phyloP scores from a whole-genome alignment of 2,113 vertebrate species.

The Pelodiscus sinensis region DNA sequence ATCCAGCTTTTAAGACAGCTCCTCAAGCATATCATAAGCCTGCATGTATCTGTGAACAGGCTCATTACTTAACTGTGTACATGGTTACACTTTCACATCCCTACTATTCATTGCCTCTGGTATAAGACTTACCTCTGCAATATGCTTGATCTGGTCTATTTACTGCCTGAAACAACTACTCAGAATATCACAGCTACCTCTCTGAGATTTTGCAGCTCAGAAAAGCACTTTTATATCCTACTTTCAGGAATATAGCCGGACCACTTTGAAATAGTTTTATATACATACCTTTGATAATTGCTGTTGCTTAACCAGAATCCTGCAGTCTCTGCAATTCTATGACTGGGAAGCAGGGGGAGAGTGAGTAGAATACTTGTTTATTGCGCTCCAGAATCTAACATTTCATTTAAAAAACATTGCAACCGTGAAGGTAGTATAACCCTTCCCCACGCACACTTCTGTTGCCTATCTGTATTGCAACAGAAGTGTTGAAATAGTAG shows the following conservation, averaged over 20 bases:
- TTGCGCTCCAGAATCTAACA: background rate
- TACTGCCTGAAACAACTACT: background rate
- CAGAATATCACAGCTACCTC: no score
- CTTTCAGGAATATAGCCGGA: rapidly evolving
- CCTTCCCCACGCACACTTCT: background rate
- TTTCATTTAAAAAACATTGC: background rate
- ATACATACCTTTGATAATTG: background rate
- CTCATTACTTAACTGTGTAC: no score
- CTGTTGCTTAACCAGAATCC: rapidly evolving
- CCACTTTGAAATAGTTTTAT: rapidly evolving
- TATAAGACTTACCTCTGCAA: background rate
- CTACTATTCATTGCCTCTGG: background rate
- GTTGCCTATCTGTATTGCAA: background rate
- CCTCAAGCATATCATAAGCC: no score
- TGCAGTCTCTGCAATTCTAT: background rate
- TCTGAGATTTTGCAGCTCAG: no score
- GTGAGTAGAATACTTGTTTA: background rate
- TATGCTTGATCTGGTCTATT: background rate
- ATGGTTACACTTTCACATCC: no score
- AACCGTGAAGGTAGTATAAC: background rate
- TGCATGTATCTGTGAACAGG: no score
- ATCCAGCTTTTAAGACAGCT: no score
- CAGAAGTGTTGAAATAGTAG: background rate
- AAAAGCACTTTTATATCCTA: rapidly evolving
- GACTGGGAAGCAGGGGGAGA: no score